These are phyloP conservation scores for Cartodere bifasciata DNA, from an alignment of 2,888 invertebrate species.

Conservation along the genomic window DNA sequence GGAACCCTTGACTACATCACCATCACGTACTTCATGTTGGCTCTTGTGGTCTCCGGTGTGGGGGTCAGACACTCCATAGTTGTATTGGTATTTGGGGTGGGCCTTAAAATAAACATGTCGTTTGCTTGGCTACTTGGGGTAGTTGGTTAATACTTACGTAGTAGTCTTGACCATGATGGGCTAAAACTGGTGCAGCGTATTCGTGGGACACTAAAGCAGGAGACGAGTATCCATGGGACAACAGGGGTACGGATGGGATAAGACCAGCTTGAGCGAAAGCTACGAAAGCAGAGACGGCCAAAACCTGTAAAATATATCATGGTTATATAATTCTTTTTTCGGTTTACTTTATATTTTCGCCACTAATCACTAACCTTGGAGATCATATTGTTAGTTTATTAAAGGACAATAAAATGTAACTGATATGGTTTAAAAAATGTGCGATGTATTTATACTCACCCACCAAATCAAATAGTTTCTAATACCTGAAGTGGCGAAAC, in stretches of 20 bases:
- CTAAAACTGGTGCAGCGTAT: slow-evolving; percentile 3
- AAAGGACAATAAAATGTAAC: no score
- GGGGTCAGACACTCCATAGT: slow-evolving; percentile 8
- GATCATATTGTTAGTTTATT: no score
- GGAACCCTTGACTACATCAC: slow-evolving; percentile 39
- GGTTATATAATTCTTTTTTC: no score
- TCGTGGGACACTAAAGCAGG: slow-evolving; percentile 1
- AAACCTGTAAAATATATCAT: background rate
- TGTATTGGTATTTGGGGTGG: slow-evolving; percentile 10
- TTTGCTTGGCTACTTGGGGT: background rate
- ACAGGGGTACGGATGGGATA: background rate
- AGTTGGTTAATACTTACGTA: background rate
- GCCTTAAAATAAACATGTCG: slow-evolving; percentile 7
- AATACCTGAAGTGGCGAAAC: no score
- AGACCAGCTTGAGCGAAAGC: background rate
- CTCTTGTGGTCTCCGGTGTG: slow-evolving; percentile 9
- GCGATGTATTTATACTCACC: no score
- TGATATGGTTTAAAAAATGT: no score
- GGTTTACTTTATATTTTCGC: no score
- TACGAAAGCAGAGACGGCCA: background rate
- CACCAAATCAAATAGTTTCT: no score
- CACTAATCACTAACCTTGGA: background rate
- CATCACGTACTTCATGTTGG: slow-evolving; percentile 26
- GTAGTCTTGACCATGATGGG: slow-evolving; percentile 2
- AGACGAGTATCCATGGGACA: slow-evolving; percentile 5